Evolutionary conservation across 2,797 vertebrate species (phyloP).

Genomic region (Pogonophryne albipinna): DNA sequence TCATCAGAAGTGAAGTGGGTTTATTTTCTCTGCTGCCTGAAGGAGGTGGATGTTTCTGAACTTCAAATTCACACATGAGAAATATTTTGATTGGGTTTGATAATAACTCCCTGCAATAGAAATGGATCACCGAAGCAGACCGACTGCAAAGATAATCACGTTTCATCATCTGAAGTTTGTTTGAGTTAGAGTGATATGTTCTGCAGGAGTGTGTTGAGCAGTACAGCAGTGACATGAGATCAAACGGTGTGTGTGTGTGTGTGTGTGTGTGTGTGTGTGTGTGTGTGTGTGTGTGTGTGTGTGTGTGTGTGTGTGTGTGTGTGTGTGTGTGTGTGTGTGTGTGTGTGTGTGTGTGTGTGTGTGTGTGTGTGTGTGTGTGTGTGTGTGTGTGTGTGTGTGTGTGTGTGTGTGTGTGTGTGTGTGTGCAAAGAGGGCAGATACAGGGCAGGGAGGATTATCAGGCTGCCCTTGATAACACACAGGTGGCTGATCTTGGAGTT

Average conservation of each 20-base stretch:
- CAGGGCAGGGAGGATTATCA: conserved; percentile 68
- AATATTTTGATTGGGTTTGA: conserved; percentile 66
- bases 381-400: conserved; percentile 2
- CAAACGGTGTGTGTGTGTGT: conserved; percentile 38
- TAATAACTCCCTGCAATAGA: conserved; percentile 49
- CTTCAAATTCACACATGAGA: conserved; percentile 51
- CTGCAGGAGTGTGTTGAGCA: conserved; percentile 34
- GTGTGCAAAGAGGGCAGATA: conserved; percentile 56
- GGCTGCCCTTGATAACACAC: conserved; percentile 76
- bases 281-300: no score
- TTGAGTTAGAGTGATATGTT: conserved; percentile 38
- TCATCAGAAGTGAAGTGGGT: conserved; percentile 56
- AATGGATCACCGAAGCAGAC: conserved; percentile 39
- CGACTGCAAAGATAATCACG: conserved; percentile 41
- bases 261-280: conserved; percentile 24
- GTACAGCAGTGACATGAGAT: conserved; percentile 53
- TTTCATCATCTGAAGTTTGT: conserved; percentile 34
- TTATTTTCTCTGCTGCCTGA: conserved; percentile 68
- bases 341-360: background rate
- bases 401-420: conserved; percentile 4
- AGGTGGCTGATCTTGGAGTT: conserved; percentile 80
- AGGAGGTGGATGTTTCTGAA: conserved; percentile 57
- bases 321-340: conserved; percentile 16
- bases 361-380: conserved; percentile 10
- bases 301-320: conserved; percentile 3